Evolutionary conservation across 92 coral and sea anemone species (phyloP).

Genomic region (Virgularia gustaviana): DNA sequence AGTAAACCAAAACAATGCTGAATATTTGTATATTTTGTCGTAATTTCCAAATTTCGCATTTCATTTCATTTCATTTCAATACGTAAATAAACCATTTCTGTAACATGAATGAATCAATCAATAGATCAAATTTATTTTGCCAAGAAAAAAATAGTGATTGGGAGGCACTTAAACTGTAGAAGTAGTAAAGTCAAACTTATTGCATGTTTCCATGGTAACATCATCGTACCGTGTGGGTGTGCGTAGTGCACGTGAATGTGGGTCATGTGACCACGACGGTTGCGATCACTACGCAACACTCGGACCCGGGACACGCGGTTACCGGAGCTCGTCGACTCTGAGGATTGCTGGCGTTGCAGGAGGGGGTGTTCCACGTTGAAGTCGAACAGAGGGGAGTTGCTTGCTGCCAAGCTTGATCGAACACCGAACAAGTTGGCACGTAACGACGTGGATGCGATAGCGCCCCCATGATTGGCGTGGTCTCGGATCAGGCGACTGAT

Average conservation of each 20-base stretch:
- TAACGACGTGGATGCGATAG: constrained; percentile 28
- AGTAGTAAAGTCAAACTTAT: background rate
- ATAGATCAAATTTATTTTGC: too few relatives aligned
- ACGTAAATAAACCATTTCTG: background rate
- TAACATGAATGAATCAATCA: too few relatives aligned
- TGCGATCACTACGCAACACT: constrained; percentile 62
- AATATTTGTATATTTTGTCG: too few relatives aligned
- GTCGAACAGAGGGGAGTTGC: constrained; percentile 28
- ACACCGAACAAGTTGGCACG: constrained; percentile 6
- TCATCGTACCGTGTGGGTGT: constrained; percentile 44
- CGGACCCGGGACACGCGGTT: constrained; percentile 69
- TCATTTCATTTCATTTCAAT: too few relatives aligned
- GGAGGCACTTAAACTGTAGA: background rate
- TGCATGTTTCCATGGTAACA: background rate
- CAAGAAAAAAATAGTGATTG: background rate
- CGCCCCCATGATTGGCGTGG: constrained; percentile 48
- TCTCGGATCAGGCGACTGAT: constrained; percentile 29
- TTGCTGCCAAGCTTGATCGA: background rate
- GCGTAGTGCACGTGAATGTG: constrained; percentile 60
- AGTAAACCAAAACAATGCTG: too few relatives aligned
- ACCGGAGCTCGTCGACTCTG: constrained; percentile 42
- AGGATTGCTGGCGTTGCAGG: constrained; percentile 42
- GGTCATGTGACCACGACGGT: constrained; percentile 60
- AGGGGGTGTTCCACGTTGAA: constrained; percentile 49
- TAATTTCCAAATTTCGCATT: too few relatives aligned